These are phyloP conservation scores for Mimas tiliae DNA, from an alignment of 2,888 invertebrate genomes.

Conservation along the genomic window DNA sequence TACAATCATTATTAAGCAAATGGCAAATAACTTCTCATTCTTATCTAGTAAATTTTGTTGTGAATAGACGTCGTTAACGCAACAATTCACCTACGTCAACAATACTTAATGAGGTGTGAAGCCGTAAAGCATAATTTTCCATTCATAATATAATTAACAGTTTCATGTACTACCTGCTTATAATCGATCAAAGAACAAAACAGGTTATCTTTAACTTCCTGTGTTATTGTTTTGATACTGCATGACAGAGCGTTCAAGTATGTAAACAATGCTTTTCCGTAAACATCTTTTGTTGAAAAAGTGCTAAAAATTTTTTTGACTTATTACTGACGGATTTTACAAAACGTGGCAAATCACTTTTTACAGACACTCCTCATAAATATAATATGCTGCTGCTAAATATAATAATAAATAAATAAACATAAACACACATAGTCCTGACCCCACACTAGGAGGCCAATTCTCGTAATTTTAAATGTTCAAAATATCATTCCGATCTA, in stretches of 20 bases:
- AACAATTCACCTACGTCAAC: not conserved
- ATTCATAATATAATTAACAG: not conserved
- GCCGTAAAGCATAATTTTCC: not conserved
- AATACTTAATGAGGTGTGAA: not conserved
- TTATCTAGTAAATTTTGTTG: not conserved
- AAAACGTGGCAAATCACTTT: no score
- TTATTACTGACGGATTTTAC: no score
- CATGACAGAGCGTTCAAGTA: not conserved
- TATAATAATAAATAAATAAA: no score
- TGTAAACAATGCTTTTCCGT: not conserved
- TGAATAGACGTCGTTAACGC: not conserved
- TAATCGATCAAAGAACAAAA: conserved; percentile 7
- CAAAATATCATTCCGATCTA: no score
- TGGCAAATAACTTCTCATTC: not conserved
- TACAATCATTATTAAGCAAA: no score
- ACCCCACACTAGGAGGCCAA: no score
- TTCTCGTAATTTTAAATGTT: no score
- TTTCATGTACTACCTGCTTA: not conserved
- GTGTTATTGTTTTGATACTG: not conserved
- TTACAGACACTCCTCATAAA: no score
- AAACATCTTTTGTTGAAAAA: no score
- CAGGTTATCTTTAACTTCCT: not conserved
- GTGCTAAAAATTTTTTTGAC: no score
- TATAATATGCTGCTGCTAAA: no score
- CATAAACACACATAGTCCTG: no score